Evolutionary conservation across 2,888 invertebrate genomes (phyloP).

Genomic region (Pseudococcus jackbeardsleyi): DNA sequence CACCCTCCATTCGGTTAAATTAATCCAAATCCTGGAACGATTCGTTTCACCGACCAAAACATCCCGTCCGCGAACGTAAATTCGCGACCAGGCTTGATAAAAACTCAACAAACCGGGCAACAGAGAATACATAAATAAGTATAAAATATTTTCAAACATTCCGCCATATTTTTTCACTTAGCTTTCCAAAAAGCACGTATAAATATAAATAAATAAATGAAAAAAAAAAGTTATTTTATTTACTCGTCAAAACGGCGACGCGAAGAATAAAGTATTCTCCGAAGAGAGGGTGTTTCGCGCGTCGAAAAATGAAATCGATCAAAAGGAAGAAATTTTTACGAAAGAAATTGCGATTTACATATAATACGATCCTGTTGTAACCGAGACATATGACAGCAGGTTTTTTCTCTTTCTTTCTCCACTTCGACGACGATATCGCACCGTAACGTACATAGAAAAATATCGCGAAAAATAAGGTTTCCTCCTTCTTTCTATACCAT

Average conservation of each 20-base stretch:
- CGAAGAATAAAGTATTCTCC: slow-evolving; percentile 27
- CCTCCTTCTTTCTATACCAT: slow-evolving; percentile 23
- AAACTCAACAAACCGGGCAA: neutral
- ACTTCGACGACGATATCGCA: neutral
- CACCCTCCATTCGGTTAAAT: neutral
- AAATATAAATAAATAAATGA: slow-evolving; percentile 23
- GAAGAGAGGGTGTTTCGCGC: slow-evolving; percentile 14
- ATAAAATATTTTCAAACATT: slow-evolving; percentile 24
- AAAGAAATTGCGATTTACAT: slow-evolving; percentile 56
- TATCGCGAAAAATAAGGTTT: slow-evolving; percentile 32
- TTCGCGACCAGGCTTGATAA: neutral
- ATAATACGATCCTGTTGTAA: slow-evolving; percentile 39
- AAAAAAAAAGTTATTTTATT: slow-evolving; percentile 46
- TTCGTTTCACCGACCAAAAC: neutral
- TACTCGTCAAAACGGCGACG: slow-evolving; percentile 25
- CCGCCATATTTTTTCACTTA: neutral
- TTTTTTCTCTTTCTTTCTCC: neutral
- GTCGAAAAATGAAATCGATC: slow-evolving; percentile 46
- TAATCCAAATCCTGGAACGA: neutral
- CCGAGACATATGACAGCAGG: slow-evolving; percentile 42
- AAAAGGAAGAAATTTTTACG: slow-evolving; percentile 36
- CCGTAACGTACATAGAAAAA: slow-evolving; percentile 1
- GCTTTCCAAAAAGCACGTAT: slow-evolving; percentile 23
- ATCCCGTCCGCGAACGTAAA: neutral
- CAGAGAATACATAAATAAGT: slow-evolving; percentile 13